These are phyloP conservation scores for Plebejus melissa DNA, from an alignment of 2,888 invertebrate species.

Conservation along the genomic window DNA sequence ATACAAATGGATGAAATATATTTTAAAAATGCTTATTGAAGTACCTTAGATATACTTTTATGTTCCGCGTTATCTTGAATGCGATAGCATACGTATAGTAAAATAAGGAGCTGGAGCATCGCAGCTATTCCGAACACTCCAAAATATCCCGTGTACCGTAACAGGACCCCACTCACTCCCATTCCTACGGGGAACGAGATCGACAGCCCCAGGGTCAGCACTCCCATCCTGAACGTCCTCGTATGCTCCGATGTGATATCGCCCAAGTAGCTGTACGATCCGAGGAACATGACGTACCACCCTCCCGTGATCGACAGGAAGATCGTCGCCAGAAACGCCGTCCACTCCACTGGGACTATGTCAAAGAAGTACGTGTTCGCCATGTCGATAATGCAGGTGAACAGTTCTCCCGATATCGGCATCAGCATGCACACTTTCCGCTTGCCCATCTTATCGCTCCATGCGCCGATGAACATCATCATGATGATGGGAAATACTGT, in stretches of 20 bases:
- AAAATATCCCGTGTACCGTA: neutral
- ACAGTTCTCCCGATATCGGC: conserved; percentile 18
- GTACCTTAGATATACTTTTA: neutral
- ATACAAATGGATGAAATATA: too few relatives aligned
- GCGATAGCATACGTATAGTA: neutral
- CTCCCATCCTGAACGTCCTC: conserved; percentile 23
- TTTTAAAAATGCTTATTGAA: neutral
- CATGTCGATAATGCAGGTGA: neutral
- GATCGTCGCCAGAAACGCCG: conserved; percentile 16
- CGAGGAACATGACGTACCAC: conserved; percentile 13
- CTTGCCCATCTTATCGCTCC: conserved; percentile 78
- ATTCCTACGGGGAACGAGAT: neutral
- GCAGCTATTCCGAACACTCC: conserved; percentile 10
- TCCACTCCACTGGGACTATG: conserved; percentile 15
- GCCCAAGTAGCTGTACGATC: conserved; percentile 16
- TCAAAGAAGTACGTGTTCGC: conserved; percentile 24
- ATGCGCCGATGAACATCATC: conserved; percentile 78
- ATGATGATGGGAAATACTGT: conserved; percentile 47
- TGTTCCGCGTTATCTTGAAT: neutral
- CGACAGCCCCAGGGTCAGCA: neutral
- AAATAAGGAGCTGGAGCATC: neutral
- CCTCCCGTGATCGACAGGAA: conserved; percentile 6
- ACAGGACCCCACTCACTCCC: conserved; percentile 4
- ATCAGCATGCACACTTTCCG: conserved; percentile 25
- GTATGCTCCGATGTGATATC: conserved; percentile 20